Evolutionary conservation across 2,797 vertebrate genomes (phyloP).

Genomic region (Garrulus glandarius): DNA sequence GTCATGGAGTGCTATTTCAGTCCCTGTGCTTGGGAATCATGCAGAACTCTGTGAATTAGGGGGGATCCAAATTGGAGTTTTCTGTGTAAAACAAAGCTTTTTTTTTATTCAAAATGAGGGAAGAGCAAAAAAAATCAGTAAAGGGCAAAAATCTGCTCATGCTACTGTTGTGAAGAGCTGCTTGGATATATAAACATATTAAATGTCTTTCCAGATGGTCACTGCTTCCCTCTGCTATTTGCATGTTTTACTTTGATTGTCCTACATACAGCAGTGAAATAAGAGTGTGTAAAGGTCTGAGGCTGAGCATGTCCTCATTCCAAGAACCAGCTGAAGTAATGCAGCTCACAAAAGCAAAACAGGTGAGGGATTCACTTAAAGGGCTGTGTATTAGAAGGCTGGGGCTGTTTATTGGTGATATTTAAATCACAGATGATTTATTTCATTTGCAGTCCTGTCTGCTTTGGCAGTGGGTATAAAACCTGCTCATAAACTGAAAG

Average conservation of each 20-base stretch:
- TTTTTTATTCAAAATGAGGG: not conserved
- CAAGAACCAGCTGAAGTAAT: not conserved
- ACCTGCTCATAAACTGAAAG: not conserved
- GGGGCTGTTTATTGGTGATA: not conserved
- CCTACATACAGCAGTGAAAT: not conserved
- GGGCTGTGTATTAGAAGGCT: not conserved
- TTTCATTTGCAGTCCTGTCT: not conserved
- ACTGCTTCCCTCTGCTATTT: not conserved
- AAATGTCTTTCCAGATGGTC: not conserved
- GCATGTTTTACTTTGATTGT: not conserved
- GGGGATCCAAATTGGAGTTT: not conserved
- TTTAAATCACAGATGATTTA: not conserved
- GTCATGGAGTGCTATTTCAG: not conserved
- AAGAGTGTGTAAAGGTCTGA: rapidly evolving
- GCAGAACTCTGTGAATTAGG: rapidly evolving
- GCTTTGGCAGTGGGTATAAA: not conserved
- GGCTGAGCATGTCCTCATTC: not conserved
- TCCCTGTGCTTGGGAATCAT: not conserved
- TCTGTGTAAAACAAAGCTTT: not conserved
- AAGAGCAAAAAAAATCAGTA: not conserved
- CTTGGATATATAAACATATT: not conserved
- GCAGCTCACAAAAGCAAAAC: not conserved
- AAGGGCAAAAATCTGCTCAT: not conserved
- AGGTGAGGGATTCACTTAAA: not conserved
- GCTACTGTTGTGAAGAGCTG: not conserved